These are phyloP conservation scores for Megaptera novaeangliae DNA, from an alignment of 2,113 vertebrate genomes.

Conservation along the genomic window DNA sequence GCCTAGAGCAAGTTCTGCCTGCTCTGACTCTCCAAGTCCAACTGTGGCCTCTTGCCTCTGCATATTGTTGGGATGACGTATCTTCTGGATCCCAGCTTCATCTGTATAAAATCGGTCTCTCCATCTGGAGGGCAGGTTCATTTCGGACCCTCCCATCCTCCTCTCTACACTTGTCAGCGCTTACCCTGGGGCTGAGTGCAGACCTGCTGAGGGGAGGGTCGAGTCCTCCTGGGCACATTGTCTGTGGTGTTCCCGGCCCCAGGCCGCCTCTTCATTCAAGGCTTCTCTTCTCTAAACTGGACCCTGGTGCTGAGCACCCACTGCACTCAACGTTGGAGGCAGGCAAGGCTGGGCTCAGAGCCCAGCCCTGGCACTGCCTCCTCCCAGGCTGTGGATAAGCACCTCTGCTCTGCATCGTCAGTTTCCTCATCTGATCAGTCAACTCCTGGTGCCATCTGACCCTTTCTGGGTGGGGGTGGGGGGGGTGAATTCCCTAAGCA, in stretches of 20 bases:
- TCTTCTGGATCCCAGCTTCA: neutral
- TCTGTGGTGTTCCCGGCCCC: neutral
- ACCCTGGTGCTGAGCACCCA: neutral
- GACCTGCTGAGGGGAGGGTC: neutral
- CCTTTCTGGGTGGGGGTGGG: neutral
- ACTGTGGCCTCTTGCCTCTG: neutral
- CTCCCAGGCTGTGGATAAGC: neutral
- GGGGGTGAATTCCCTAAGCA: neutral
- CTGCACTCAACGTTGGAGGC: neutral
- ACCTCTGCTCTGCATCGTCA: accelerated
- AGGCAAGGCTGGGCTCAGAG: neutral
- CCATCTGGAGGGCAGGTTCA: neutral
- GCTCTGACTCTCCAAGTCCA: neutral
- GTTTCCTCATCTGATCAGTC: neutral
- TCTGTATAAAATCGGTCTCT: neutral
- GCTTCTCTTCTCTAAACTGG: neutral
- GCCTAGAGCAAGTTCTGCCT: neutral
- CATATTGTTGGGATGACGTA: accelerated
- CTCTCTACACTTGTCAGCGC: neutral
- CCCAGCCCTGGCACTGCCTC: too few relatives aligned
- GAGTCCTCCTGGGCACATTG: neutral
- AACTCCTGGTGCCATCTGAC: neutral
- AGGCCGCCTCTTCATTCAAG: neutral
- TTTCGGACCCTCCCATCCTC: neutral
- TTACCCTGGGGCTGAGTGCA: neutral